Evolutionary conservation across 2,888 invertebrate species (phyloP), one percentile per base, ranked within the genome.

Genomic region (Chelonus formosanus): DNA sequence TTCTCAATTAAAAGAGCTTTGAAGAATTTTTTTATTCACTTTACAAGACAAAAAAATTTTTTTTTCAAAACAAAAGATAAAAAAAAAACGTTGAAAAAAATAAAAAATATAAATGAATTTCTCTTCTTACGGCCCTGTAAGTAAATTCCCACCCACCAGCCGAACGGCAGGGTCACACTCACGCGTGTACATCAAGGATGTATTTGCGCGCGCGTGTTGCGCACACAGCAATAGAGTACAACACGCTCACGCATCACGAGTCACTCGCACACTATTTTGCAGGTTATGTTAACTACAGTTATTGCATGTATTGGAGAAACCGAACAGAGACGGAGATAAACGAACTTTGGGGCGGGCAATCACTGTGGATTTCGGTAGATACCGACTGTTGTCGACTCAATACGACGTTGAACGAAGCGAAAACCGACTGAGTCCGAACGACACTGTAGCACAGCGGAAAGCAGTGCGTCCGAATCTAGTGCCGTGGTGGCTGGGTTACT

Each of bases 401-500:
- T 83, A 85, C 87, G 84, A 86, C 84, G 86, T 86, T 20, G 69
- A 72, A 63, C 80, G 78, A 74, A 78, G 81, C 67, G 73, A 78
- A 71, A 34, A 34, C 62, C 66, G 66, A 67, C 34, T n/a, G 5
- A 10, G 35, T 5, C 57, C 66, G 66, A 67, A 66, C 56, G 10
- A 20, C 52, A 44, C 45, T 44, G 56, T 59, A 59, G 60, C 65
- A 65, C 80, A 48, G 81, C 77, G 34, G 81, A 70, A 68, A 63
- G 70, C 73, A 73, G 73, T 72, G 72, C 72, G 73, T 71, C 74
- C 68, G 74, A 72, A 70, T 73, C 73, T 71, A 67, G 86, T 85
- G 85, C 86, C 86, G 86, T 86, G 86, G 86, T 86, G 86, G 86
- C 85, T 85, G 67, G 70, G 86, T 87, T 86, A 86, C 85, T 67